phyloP scores from a whole-genome alignment of 2,113 vertebrate genomes.

The Neolamprologus kungweensis region DNA sequence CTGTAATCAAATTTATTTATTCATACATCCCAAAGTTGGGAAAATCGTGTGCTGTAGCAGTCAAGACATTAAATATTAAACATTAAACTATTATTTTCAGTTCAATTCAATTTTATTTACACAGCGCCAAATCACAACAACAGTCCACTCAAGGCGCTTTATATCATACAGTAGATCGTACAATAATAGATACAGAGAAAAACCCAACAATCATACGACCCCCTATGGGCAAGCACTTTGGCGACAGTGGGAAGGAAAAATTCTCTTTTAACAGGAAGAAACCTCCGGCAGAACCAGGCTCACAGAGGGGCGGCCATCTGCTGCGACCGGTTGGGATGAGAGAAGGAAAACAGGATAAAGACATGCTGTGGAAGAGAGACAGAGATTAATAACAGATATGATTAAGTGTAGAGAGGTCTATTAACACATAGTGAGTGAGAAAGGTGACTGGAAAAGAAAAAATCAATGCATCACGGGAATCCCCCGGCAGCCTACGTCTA shows the following conservation, averaged over 20 bases:
- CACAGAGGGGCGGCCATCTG: neutral
- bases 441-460: neutral
- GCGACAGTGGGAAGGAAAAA: neutral
- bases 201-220: neutral
- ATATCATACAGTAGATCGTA: neutral
- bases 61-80: neutral
- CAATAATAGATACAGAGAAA: neutral
- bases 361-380: neutral
- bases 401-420: fast-evolving
- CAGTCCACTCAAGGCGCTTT: neutral
- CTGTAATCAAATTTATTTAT: neutral
- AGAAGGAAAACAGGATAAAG: neutral
- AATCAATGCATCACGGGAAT: fast-evolving
- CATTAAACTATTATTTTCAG: neutral
- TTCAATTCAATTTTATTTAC: neutral
- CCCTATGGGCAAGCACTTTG: neutral
- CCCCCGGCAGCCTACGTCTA: no score
- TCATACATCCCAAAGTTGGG: neutral
- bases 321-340: neutral
- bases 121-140: neutral
- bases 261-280: neutral
- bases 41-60: fast-evolving
- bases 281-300: neutral
- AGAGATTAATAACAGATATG: fast-evolving
- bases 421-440: neutral